Conservation (phyloP, 2,797 vertebrate genomes). For the Gadopsis bispinosus region DNA sequence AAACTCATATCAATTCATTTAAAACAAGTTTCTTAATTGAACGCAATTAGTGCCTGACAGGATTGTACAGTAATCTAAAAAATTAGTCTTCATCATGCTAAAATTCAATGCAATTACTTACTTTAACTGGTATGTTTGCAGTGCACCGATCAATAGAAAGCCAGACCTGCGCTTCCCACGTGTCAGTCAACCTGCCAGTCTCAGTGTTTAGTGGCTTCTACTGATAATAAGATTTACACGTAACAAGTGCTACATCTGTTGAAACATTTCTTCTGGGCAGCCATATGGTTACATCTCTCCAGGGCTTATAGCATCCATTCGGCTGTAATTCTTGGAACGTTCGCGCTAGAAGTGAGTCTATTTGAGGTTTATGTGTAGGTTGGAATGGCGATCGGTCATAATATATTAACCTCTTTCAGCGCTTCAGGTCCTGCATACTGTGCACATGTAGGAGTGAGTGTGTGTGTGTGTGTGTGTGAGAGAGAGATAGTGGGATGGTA, state of each 20-base stretch:
- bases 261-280: slow-evolving; percentile 11
- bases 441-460: slow-evolving; percentile 60
- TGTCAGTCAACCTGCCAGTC: neutral
- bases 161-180: too few species aligned
- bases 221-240: slow-evolving; percentile 6
- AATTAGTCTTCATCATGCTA: neutral
- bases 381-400: slow-evolving; percentile 53
- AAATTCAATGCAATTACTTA: neutral
- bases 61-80: neutral
- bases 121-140: neutral
- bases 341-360: slow-evolving; percentile 46
- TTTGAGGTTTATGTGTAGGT: slow-evolving; percentile 64
- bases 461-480: slow-evolving; percentile 20
- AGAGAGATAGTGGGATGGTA: slow-evolving; percentile 46
- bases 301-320: neutral
- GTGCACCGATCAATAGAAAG: neutral
- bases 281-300: neutral
- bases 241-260: slow-evolving; percentile 4
- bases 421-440: slow-evolving; percentile 50
- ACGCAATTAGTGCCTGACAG: neutral
- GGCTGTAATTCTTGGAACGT: slow-evolving; percentile 24
- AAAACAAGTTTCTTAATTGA: neutral
- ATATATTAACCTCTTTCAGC: slow-evolving; percentile 69
- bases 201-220: neutral
- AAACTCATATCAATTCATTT: neutral